phyloP scores from a whole-genome alignment of 2,797 vertebrate species.

The Channa striata region DNA sequence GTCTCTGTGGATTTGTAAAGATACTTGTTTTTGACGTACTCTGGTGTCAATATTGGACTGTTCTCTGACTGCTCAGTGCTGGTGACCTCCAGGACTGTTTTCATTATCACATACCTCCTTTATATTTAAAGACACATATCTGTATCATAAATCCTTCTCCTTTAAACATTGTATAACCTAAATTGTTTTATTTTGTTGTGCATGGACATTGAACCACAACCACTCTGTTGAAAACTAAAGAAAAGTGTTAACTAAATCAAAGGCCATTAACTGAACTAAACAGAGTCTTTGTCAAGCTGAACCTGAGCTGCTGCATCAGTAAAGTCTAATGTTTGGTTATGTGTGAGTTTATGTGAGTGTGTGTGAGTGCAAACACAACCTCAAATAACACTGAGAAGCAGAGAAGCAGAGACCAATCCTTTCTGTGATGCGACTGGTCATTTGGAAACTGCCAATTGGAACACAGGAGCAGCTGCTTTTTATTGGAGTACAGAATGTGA shows the following conservation, averaged over 20 bases:
- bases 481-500: conserved; percentile 9
- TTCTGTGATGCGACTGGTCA: conserved; percentile 29
- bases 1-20: neutral
- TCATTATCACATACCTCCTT: neutral
- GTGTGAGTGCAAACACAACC: conserved; percentile 9
- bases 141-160: neutral
- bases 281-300: too few relatives aligned
- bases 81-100: neutral
- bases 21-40: neutral
- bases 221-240: neutral
- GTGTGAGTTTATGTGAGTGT: conserved; percentile 19
- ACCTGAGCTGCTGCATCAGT: neutral
- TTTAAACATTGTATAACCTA: neutral
- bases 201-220: conserved; percentile 6
- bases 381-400: neutral
- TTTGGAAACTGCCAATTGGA: conserved; percentile 7
- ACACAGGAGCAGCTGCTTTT: conserved; percentile 1
- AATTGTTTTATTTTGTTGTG: neutral
- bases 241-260: neutral
- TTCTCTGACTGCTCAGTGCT: conserved; percentile 1
- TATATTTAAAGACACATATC: neutral
- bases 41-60: conserved; percentile 1
- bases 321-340: neutral
- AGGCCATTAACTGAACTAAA: conserved; percentile 1
- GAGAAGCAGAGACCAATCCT: neutral